Evolutionary conservation across 2,888 invertebrate species (phyloP).

Genomic region (Spodoptera exigua): DNA sequence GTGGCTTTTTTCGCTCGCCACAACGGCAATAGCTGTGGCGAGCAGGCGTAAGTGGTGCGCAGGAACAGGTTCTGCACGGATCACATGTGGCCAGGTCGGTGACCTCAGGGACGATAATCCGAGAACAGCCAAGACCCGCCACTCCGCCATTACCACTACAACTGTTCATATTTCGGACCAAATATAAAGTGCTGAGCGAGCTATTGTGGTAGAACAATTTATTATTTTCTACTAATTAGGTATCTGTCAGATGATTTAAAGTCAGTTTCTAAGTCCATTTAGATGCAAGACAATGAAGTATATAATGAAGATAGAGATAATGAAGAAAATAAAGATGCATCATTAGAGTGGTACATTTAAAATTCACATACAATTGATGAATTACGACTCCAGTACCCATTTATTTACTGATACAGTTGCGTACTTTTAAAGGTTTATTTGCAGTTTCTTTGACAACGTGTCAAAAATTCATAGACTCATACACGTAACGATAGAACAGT

Average conservation of each 20-base stretch:
- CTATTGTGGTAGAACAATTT: too few relatives aligned
- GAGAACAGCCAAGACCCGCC: slow-evolving; percentile 69
- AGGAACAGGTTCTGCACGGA: slow-evolving; percentile 84
- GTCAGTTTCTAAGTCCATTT: too few relatives aligned
- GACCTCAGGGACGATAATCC: slow-evolving; percentile 81
- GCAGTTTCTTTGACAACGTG: background rate
- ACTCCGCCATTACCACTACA: slow-evolving; percentile 61
- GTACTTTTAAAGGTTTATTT: background rate
- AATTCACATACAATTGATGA: too few relatives aligned
- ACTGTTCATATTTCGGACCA: slow-evolving; percentile 41
- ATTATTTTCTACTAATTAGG: too few relatives aligned
- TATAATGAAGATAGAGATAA: too few relatives aligned
- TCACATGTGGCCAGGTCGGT: slow-evolving; percentile 83
- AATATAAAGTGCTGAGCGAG: slow-evolving; percentile 42
- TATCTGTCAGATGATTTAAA: too few relatives aligned
- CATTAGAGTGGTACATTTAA: too few relatives aligned
- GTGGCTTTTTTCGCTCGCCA: slow-evolving; percentile 65
- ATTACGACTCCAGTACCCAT: too few relatives aligned
- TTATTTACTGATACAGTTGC: background rate
- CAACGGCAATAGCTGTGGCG: slow-evolving; percentile 63
- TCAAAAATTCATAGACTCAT: slow-evolving; percentile 48
- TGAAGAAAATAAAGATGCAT: too few relatives aligned
- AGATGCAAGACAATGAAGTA: too few relatives aligned
- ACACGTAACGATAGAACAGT: slow-evolving; percentile 58
- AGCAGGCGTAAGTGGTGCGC: slow-evolving; percentile 77